Evolutionary conservation across 2,888 invertebrate species (phyloP), one percentile per base, ranked within the genome.

Genomic region (Melieria picta): DNA sequence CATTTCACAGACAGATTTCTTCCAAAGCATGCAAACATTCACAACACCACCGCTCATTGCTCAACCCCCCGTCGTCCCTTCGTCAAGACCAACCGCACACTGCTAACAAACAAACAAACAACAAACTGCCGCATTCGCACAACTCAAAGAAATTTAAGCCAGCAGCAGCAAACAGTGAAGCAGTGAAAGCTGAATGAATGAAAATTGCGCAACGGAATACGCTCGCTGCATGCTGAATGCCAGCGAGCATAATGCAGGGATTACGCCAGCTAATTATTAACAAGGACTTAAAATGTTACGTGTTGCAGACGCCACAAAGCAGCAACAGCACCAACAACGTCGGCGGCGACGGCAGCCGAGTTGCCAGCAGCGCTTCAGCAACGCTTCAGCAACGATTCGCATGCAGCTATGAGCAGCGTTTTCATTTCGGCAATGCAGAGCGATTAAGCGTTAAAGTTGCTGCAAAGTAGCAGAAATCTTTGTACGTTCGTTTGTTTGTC

Each of bases 251-350:
- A 69, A 69, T 73, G 75, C 75, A 74, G 69, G 76, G 76, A 79
- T 79, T 78, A 78, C 76, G 71, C 76, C 72, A 77, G 77, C 77
- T 78, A 77, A 79, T 79, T 77, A 77, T 77, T 77, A 77, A 75
- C 77, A 76, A 75, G 75, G 74, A 77, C 76, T 77, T 76, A 76
- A 76, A 74, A 75, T 77, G 77, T 76, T 75, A 76, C 76, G 76
- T 78, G 77, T 69, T 56, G 58, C 50, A 50, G 60, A 58, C 65
- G 60, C 58, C 48, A 57, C 48, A 43, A 60, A 50, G 30, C 30
- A 30, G 58, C 47, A 60, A 50, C 43, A 60, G 48, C 43, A 47
- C 11, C 47, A 47, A 42, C 46, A 30, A n/a, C 13, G 50, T 42
- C 45, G n/a, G 0, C 11, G 4, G 42, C 16, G 65, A 16, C 4